Evolutionary conservation across 1,140 invertebrate genomes (phyloP).

Genomic region (Drosophila azteca): DNA sequence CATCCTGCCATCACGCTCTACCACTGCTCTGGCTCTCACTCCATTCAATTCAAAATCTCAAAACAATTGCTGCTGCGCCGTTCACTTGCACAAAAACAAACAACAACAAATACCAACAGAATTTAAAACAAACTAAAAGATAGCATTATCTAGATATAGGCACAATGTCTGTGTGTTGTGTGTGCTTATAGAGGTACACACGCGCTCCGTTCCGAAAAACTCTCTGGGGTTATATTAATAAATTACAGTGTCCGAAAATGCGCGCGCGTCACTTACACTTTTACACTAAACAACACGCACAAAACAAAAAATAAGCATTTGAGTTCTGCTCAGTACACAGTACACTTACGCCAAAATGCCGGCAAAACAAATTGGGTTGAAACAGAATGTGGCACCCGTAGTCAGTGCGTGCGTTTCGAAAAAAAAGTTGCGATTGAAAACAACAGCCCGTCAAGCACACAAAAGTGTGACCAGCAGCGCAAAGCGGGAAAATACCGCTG

Average conservation of each 20-base stretch:
- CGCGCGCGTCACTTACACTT: constrained; percentile 37
- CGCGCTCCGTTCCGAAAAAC: neutral
- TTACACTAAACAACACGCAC: too few relatives aligned
- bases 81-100: too few relatives aligned
- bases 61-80: too few relatives aligned
- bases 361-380: constrained; percentile 28
- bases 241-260: constrained; percentile 38
- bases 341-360: constrained; percentile 50
- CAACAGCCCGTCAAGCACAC: too few relatives aligned
- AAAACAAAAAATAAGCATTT: too few relatives aligned
- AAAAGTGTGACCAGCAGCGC: too few relatives aligned
- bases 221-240: constrained; percentile 34
- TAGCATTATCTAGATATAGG: neutral
- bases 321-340: constrained; percentile 29
- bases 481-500: too few relatives aligned
- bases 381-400: neutral
- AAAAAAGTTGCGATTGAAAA: too few relatives aligned
- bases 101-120: neutral
- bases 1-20: too few relatives aligned
- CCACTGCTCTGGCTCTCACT: too few relatives aligned
- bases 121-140: neutral
- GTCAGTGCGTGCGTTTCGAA: neutral
- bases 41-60: too few relatives aligned
- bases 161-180: constrained; percentile 11
- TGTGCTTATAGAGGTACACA: constrained; percentile 12